Evolutionary conservation across 2,888 invertebrate genomes (phyloP), one percentile per base, ranked within the genome.

Genomic region (Ormyrus labotus): DNA sequence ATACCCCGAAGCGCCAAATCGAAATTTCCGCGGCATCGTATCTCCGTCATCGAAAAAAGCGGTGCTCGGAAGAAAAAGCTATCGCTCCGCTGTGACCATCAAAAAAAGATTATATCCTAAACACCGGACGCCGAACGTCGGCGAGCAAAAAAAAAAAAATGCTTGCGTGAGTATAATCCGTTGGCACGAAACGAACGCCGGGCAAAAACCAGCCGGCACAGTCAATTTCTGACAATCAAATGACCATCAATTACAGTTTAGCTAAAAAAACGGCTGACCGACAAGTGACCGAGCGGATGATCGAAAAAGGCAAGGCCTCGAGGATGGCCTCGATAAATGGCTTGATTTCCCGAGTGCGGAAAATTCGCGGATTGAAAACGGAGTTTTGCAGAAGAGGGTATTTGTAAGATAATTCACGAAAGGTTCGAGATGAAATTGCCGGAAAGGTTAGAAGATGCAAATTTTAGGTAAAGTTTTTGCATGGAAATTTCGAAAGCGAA

Each of bases 171-270:
- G 50, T 34, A 58, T 48, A 10, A 50, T 1, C 60, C 50, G 57
- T 10, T 50, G 55, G 5, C 47, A 65, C 45, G 55, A 34, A 34
- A 65, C 8, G 11, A 55, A 65, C 0, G 51, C 57, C 34, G 34
- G 34, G 34, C 53, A 57, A 48, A 9, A 45, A 13, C 19, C 65
- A 47, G 13, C 68, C 4, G 19, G 11, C 19, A 60, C 67, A 68
- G 67, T 73, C 68, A 51, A 75, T 80, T 67, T 53, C 71, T 61
- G 57, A 72, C 76, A 76, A 80, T 80, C 76, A 76, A 80, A 80
- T 63, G 67, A 45, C 71, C 71, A 80, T 80, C 76, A 76, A 80
- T 80, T 80, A 76, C 63, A 76, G 71, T 67, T 71, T 67, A 76
- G 45, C 13, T 2, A 19, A 47, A 51, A 48, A 55, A 19, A 19